Evolutionary conservation across 2,888 invertebrate species (phyloP).

Genomic region (Bimastos eiseni): DNA sequence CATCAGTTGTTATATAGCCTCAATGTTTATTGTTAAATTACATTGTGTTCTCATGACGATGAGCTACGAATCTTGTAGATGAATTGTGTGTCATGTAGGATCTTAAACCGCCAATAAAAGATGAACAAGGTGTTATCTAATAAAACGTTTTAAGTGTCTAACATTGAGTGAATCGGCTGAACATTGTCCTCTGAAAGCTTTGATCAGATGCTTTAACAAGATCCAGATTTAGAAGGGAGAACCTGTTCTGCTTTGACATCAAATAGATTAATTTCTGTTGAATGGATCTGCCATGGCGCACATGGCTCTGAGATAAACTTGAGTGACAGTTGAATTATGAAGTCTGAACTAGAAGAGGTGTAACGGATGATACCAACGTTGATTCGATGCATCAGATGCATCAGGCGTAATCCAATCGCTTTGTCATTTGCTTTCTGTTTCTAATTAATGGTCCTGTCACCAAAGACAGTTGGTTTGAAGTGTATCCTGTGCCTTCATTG

Average conservation of each 20-base stretch:
- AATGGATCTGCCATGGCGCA: neutral
- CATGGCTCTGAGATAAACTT: neutral
- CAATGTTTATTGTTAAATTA: neutral
- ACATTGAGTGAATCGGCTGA: neutral
- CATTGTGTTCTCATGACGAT: neutral
- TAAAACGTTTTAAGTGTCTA: neutral
- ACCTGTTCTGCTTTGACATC: neutral
- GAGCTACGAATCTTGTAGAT: neutral
- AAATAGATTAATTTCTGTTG: neutral
- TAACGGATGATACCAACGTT: neutral
- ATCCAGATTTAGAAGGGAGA: neutral
- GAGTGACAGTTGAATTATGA: slow-evolving; percentile 13
- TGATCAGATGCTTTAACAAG: neutral
- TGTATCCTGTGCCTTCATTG: neutral
- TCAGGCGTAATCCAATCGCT: no score
- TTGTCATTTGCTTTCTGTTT: neutral
- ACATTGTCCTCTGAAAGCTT: neutral
- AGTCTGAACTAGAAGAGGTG: neutral
- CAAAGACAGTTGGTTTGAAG: neutral
- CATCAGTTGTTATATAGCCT: neutral
- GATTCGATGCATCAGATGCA: neutral
- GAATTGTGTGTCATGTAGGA: neutral
- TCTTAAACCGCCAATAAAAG: neutral
- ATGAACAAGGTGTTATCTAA: neutral
- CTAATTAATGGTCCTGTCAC: neutral